Percentiles rank a stretch among this genome's conserved stretches.
phyloP scores from a whole-genome alignment of 2,113 vertebrate genomes.

The Pelecanus crispus region DNA sequence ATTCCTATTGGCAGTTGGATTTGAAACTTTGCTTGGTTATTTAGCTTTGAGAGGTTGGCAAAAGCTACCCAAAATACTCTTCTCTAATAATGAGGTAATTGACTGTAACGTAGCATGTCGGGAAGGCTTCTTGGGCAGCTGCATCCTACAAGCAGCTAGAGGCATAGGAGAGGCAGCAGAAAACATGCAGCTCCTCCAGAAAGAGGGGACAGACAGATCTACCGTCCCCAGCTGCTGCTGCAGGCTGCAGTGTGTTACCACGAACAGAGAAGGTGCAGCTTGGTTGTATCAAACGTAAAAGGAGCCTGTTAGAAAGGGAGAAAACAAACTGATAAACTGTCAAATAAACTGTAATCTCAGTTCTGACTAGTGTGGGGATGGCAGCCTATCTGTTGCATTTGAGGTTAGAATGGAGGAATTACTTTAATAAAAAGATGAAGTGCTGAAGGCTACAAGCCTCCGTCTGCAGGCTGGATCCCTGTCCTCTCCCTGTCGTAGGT shows the following conservation, averaged over 20 bases:
- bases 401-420: neutral
- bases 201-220: neutral
- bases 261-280: neutral
- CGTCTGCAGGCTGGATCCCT: neutral
- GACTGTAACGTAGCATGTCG: accelerated
- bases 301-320: neutral
- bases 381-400: neutral
- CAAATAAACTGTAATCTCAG: neutral
- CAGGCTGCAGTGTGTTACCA: neutral
- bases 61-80: neutral
- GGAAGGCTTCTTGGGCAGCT: neutral
- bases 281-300: neutral
- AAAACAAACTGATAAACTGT: neutral
- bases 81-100: neutral
- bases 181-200: neutral
- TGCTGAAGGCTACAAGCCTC: neutral
- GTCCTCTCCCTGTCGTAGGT: neutral
- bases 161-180: neutral
- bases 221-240: neutral
- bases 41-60: neutral
- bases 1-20: neutral
- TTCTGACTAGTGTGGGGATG: neutral
- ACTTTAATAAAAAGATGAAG: neutral
- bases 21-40: neutral
- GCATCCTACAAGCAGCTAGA: neutral